These are phyloP conservation scores for Sycobia sp. DNA, from an alignment of 1,140 invertebrate genomes.

Conservation along the genomic window DNA sequence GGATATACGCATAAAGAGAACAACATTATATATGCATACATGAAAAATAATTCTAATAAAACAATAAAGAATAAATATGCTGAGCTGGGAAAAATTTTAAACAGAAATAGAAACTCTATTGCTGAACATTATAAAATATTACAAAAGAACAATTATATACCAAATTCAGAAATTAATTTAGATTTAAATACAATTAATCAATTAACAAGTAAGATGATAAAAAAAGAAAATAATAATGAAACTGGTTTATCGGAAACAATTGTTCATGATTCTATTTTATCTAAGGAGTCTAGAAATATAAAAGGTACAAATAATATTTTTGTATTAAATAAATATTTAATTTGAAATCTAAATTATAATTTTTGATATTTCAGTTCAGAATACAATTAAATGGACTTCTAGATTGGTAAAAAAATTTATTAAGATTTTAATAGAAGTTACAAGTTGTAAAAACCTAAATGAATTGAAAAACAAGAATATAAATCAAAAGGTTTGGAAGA, in stretches of 20 bases:
- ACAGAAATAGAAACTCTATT: constrained; percentile 38
- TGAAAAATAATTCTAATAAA: constrained; percentile 4
- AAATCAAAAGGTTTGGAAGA: constrained; percentile 45
- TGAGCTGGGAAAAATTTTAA: constrained; percentile 38
- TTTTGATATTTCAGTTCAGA: constrained; percentile 23
- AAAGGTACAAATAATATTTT: background rate
- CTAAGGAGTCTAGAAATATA: too few species aligned
- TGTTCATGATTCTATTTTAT: too few species aligned
- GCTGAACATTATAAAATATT: constrained; percentile 35
- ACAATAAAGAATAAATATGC: constrained; percentile 15
- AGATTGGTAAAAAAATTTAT: constrained; percentile 39
- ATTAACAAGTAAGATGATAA: too few species aligned
- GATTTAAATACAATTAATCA: too few species aligned
- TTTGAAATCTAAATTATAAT: background rate
- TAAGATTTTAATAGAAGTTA: constrained; percentile 39
- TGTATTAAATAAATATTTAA: background rate
- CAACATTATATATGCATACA: constrained; percentile 37
- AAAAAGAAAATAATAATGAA: too few species aligned
- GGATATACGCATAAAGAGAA: constrained; percentile 40
- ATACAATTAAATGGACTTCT: constrained; percentile 35
- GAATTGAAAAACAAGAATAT: constrained; percentile 49
- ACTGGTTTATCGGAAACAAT: too few species aligned
- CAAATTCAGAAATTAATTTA: too few species aligned
- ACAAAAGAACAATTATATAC: constrained; percentile 7
- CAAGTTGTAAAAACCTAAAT: constrained; percentile 40